A percentile compares a stretch with the other conserved stretches of the same genome.
phyloP scores from a whole-genome alignment of 2,888 invertebrate genomes.

The Anaspis maculata region DNA sequence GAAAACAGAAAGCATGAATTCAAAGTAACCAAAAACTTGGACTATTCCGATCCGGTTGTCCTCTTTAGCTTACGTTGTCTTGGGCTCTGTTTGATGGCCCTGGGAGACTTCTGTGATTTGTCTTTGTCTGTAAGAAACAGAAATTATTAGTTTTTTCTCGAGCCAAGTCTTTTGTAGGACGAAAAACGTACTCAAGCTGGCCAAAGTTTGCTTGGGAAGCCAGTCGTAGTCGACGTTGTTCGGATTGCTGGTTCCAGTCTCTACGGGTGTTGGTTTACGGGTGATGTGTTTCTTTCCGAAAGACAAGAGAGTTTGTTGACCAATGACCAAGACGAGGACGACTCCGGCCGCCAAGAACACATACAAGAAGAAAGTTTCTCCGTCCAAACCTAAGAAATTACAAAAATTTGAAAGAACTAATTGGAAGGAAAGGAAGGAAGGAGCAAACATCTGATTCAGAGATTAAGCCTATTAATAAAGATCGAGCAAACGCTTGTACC shows the following conservation, averaged over 20 bases:
- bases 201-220: slow-evolving; percentile 87
- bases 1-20: slow-evolving; percentile 4
- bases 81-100: slow-evolving; percentile 52
- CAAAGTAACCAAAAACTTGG: too few species aligned
- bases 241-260: slow-evolving; percentile 84
- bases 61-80: slow-evolving; percentile 71
- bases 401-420: too few species aligned
- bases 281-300: slow-evolving; percentile 66
- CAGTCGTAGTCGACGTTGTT: slow-evolving; percentile 97
- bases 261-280: slow-evolving; percentile 56
- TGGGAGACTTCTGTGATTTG: slow-evolving; percentile 31
- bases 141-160: too few species aligned
- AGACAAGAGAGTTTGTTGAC: slow-evolving; percentile 80
- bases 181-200: slow-evolving; percentile 66
- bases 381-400: slow-evolving; percentile 62
- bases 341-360: slow-evolving; percentile 87
- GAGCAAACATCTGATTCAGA: too few species aligned
- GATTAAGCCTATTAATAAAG: too few species aligned
- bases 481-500: too few species aligned
- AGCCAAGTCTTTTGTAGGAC: slow-evolving; percentile 3
- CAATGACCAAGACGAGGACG: slow-evolving; percentile 77
- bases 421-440: too few species aligned
- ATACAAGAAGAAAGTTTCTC: slow-evolving; percentile 98
- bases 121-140: slow-evolving; percentile 33
- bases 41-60: slow-evolving; percentile 53